Percentiles rank a stretch among this genome's conserved stretches.
These are phyloP conservation scores for Nanorana parkeri DNA, from an alignment of 2,113 vertebrate genomes.

Conservation along the genomic window DNA sequence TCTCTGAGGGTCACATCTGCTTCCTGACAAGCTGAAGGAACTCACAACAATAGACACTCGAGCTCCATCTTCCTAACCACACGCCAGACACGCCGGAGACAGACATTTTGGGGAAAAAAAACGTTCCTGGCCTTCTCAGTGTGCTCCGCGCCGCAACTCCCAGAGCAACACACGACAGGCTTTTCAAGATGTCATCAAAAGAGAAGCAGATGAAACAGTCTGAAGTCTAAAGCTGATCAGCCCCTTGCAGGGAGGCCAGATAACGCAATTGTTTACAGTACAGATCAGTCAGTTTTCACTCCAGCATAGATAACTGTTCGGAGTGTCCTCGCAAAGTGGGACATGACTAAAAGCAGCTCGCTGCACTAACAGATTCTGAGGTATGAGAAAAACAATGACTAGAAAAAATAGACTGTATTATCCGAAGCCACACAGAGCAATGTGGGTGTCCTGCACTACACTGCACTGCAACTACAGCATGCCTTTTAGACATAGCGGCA, in stretches of 20 bases:
- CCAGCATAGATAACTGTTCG: not conserved
- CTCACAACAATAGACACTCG: not conserved
- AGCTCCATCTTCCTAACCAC: conserved; percentile 26
- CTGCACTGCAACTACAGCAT: no score
- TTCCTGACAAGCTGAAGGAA: not conserved
- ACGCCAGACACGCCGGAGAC: conserved; percentile 29
- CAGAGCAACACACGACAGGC: not conserved
- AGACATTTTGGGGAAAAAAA: not conserved
- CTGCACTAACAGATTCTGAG: not conserved
- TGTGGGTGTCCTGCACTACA: no score
- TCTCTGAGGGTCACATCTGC: not conserved
- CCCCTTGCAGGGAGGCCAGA: not conserved
- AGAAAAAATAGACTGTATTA: no score
- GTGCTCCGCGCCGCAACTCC: conserved; percentile 5
- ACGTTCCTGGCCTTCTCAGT: not conserved
- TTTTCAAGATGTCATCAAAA: conserved; percentile 9
- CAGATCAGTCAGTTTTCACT: not conserved
- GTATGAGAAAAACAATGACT: not conserved
- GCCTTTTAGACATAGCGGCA: no score
- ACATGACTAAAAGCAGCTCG: not conserved
- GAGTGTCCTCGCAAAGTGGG: not conserved
- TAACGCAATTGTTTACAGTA: not conserved
- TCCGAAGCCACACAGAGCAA: no score
- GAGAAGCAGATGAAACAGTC: not conserved
- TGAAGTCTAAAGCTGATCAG: not conserved